Conservation (phyloP, 1,140 invertebrate genomes). For the Portunus trituberculatus region DNA sequence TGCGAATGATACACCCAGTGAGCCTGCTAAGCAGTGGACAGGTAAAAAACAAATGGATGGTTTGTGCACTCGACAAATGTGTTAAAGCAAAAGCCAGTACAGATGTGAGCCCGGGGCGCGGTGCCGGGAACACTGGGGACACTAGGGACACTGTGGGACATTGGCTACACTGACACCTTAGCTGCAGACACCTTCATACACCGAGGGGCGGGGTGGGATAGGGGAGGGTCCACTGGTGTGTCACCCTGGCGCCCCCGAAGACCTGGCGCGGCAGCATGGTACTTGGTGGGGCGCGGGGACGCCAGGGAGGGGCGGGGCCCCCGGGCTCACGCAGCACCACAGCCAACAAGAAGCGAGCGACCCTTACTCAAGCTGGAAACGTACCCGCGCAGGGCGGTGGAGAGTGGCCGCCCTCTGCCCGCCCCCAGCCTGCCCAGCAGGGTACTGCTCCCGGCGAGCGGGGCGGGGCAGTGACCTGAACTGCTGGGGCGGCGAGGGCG, state of each 20-base stretch:
- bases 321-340: constrained; percentile 29
- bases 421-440: constrained; percentile 39
- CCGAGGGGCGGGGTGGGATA: neutral
- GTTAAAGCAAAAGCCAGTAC: constrained; percentile 72
- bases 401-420: constrained; percentile 75
- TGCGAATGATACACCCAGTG: neutral
- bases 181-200: neutral
- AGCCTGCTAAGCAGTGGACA: neutral
- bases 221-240: neutral
- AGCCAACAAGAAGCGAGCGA: constrained; percentile 78
- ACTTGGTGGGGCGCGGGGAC: neutral
- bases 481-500: constrained; percentile 77
- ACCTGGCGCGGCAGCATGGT: neutral
- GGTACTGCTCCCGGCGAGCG: constrained; percentile 74
- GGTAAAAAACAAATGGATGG: neutral
- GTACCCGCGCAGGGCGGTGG: constrained; percentile 78
- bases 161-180: constrained; percentile 11
- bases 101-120: constrained; percentile 59
- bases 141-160: neutral
- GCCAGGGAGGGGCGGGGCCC: constrained; percentile 30
- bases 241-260: neutral
- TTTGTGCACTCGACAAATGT: constrained; percentile 69
- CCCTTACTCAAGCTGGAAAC: constrained; percentile 78
- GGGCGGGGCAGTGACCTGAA: constrained; percentile 76
- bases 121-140: constrained; percentile 6